Evolutionary conservation across 2,113 vertebrate species (phyloP), one percentile per base, ranked within the genome.

Genomic region (Cottus gobio): DNA sequence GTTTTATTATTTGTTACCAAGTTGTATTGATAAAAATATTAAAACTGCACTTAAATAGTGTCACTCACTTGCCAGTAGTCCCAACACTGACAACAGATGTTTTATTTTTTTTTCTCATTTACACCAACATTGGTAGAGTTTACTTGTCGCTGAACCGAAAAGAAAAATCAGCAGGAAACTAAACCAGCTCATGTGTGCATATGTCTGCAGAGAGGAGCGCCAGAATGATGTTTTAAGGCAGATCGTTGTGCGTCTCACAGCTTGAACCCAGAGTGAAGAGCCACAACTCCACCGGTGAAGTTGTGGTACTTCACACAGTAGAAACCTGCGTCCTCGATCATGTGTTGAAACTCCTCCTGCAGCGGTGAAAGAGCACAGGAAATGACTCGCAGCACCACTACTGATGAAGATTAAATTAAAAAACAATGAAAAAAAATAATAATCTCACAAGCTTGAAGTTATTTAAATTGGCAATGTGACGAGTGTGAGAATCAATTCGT

Each of bases 181-280:
- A 50, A 24, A 2, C 22, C 7, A 54, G 73, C 66, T 84, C 72
- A 68, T 70, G 62, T 39, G 5, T 52, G 36, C 34, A 2, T 28
- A 44, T 31, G 13, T 30, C 46, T 57, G 67, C 44, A 56, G 24
- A 72, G 30, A 77, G 0, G 2, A 52, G 73, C 73, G 65, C 36
- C 42, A 26, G 34, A 57, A 26, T 39, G n/a, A n/a, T n/a, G n/a
- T n/a, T n/a, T n/a, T n/a, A n/a, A n/a, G n/a, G n/a, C n/a, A n/a
- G n/a, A n/a, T n/a, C n/a, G n/a, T n/a, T n/a, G n/a, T 16, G 7
- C 48, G 18, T 13, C 68, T 96, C 93, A 99, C 3, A 99, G 94
- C 90, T 99, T 99, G 93, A 99, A 99, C 63, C 97, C 98, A 6
- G 98, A 99, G 86, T 99, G 98, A 89, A 99, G 95, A 60, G 98